Conservation (phyloP, 2,888 invertebrate species). For the Pelosia muscerda region DNA sequence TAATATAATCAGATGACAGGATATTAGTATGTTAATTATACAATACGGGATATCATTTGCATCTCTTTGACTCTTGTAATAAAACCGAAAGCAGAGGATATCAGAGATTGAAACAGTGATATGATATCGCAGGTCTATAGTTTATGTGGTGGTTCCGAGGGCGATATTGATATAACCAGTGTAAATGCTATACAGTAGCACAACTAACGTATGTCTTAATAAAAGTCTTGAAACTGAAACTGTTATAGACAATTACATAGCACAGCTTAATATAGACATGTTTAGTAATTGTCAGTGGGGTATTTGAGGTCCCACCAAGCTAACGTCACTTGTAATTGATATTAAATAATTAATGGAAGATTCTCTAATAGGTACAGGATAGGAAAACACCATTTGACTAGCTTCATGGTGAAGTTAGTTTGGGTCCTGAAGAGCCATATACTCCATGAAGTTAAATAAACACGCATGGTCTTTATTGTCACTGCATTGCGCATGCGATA, state of each 20-base stretch:
- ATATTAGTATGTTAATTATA: conserved; percentile 6
- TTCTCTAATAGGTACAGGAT: no score
- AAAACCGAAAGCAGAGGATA: conserved; percentile 19
- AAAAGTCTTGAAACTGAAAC: background rate
- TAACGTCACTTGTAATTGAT: no score
- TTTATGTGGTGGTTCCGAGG: conserved; percentile 1
- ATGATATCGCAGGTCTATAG: conserved; percentile 19
- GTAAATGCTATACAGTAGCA: conserved; percentile 11
- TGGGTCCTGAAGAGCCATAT: no score
- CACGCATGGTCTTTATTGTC: background rate
- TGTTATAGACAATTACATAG: background rate
- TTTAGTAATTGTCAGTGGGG: background rate
- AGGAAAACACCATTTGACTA: no score
- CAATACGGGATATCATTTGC: conserved; percentile 7
- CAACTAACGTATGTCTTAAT: background rate
- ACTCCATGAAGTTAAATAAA: no score
- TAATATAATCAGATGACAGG: background rate
- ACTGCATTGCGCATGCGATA: background rate
- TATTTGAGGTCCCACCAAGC: background rate
- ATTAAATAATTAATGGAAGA: background rate
- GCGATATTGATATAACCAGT: background rate
- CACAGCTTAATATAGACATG: background rate
- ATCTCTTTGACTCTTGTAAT: background rate
- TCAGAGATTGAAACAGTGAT: conserved; percentile 2
- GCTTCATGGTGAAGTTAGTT: no score